Conservation (phyloP, 2,113 vertebrate genomes). For the Plestiodon gilberti region DNA sequence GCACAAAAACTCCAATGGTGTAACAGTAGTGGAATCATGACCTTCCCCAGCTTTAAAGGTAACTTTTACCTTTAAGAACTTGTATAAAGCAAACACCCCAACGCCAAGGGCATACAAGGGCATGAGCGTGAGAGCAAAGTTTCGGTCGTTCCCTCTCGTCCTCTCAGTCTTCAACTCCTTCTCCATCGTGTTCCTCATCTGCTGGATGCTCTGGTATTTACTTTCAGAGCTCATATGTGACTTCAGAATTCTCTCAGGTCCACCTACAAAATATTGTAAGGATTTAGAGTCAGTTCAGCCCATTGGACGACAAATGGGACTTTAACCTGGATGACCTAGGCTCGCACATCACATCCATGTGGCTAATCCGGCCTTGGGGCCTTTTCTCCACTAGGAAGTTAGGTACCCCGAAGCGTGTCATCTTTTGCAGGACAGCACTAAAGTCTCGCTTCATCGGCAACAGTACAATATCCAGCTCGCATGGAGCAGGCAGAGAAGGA, state of each 20-base stretch:
- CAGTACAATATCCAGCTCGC: background rate
- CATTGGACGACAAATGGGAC: background rate
- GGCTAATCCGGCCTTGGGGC: too few species aligned
- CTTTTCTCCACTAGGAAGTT: too few species aligned
- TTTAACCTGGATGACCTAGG: background rate
- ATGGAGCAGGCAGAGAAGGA: background rate
- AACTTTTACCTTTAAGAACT: slow-evolving; percentile 81
- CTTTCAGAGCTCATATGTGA: slow-evolving; percentile 39
- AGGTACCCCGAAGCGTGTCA: too few species aligned
- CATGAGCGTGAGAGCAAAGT: slow-evolving; percentile 86
- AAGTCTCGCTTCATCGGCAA: background rate
- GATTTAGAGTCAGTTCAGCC: background rate
- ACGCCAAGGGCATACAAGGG: slow-evolving; percentile 85
- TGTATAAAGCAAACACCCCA: slow-evolving; percentile 84
- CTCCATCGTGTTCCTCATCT: slow-evolving; percentile 83
- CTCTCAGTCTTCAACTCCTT: slow-evolving; percentile 82
- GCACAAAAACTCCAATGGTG: background rate
- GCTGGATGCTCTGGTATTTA: slow-evolving; percentile 74
- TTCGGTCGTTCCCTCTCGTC: slow-evolving; percentile 75
- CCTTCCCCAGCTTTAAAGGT: background rate
- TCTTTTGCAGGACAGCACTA: background rate
- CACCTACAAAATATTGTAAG: background rate
- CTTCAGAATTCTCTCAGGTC: slow-evolving; percentile 1
- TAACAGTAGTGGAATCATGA: background rate
- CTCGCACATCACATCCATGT: too few species aligned